phyloP scores from a whole-genome alignment of 2,113 vertebrate species.

The Desmodus rotundus region DNA sequence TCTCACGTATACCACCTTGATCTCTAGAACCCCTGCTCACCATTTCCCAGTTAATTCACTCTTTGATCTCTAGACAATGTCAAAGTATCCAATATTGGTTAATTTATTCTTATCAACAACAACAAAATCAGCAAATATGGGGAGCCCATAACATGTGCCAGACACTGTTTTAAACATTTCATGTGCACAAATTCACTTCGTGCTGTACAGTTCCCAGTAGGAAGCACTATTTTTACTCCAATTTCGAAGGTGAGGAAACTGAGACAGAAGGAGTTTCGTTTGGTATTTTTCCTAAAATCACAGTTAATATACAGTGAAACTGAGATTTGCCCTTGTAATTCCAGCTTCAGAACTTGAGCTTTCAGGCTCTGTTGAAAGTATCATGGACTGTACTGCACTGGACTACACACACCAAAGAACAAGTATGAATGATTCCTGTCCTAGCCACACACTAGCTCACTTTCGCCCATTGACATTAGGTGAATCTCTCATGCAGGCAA shows the following conservation, averaged over 20 bases:
- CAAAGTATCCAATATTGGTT: neutral
- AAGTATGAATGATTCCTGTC: neutral
- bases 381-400: rapidly evolving
- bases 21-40: neutral
- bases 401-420: neutral
- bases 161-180: neutral
- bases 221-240: neutral
- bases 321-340: neutral
- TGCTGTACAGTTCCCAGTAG: neutral
- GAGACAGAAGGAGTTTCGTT: neutral
- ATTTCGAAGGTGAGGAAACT: neutral
- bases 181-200: neutral
- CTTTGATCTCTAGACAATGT: neutral
- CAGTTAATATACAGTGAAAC: neutral
- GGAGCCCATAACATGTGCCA: neutral
- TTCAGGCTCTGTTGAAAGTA: neutral
- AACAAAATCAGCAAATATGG: neutral
- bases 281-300: neutral
- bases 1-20: neutral
- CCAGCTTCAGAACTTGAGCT: neutral
- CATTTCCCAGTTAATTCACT: neutral
- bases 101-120: neutral
- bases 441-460: neutral
- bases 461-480: neutral
- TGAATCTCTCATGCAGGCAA: neutral